phyloP scores from a whole-genome alignment of 2,113 vertebrate genomes.

The Nannobrachium achirus region DNA sequence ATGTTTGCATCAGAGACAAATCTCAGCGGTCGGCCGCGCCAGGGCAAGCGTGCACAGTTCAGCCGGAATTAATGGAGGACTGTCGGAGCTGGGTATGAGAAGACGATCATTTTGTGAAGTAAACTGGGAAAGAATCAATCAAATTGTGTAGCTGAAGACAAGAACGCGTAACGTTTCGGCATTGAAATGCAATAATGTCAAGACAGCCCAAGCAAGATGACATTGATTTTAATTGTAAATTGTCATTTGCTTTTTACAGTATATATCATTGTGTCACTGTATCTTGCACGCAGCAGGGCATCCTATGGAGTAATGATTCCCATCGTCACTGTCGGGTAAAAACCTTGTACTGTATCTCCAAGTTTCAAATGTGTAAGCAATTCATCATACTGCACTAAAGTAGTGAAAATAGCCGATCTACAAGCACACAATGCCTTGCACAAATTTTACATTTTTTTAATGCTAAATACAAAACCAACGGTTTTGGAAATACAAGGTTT shows the following conservation, averaged over 20 bases:
- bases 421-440: too few relatives aligned
- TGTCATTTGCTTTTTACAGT: slow-evolving; percentile 15
- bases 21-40: slow-evolving; percentile 57
- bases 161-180: slow-evolving; percentile 1
- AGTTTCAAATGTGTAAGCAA: too few relatives aligned
- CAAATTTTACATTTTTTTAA: too few relatives aligned
- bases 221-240: slow-evolving; percentile 60
- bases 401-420: too few relatives aligned
- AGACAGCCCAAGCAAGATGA: slow-evolving; percentile 14
- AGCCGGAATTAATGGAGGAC: slow-evolving; percentile 36
- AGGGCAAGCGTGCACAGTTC: slow-evolving; percentile 38
- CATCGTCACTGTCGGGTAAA: too few relatives aligned
- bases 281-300: slow-evolving; percentile 37
- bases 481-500: too few relatives aligned
- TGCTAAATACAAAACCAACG: too few relatives aligned
- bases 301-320: slow-evolving; percentile 60
- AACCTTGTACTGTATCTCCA: too few relatives aligned
- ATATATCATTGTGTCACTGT: slow-evolving; percentile 28
- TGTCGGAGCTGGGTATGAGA: slow-evolving; percentile 26
- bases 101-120: background rate
- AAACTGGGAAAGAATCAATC: too few relatives aligned
- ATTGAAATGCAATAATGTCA: slow-evolving; percentile 29
- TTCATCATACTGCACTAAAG: too few relatives aligned
- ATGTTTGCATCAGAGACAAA: slow-evolving; percentile 79
- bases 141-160: too few relatives aligned